A percentile compares a stretch with the other conserved stretches of the same genome.
phyloP scores from a whole-genome alignment of 2,113 vertebrate genomes.

The Gyps fulvus region DNA sequence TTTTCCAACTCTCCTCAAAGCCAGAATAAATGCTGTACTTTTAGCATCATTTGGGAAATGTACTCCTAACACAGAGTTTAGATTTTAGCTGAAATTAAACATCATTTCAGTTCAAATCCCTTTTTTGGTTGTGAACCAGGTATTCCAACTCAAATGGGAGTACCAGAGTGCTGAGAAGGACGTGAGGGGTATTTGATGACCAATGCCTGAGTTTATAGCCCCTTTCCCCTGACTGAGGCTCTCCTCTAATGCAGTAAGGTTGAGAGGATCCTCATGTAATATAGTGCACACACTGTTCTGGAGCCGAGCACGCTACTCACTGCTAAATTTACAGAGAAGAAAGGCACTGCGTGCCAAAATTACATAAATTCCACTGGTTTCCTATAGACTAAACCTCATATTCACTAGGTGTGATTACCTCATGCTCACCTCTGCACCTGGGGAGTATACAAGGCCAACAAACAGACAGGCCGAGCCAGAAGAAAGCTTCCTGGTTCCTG shows the following conservation, averaged over 20 bases:
- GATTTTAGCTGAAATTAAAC: background rate
- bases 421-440: conserved; percentile 68
- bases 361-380: conserved; percentile 51
- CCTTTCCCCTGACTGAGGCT: background rate
- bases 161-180: background rate
- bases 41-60: background rate
- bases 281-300: background rate
- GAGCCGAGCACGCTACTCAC: background rate
- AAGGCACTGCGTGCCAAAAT: conserved; percentile 39
- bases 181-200: background rate
- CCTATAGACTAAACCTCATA: conserved; percentile 55
- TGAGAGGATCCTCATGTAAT: background rate
- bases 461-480: background rate
- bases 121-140: background rate
- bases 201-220: background rate
- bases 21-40: background rate
- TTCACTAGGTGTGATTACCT: conserved; percentile 57
- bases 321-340: background rate
- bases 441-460: conserved; percentile 44
- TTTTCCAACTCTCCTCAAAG: background rate
- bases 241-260: background rate
- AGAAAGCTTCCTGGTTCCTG: background rate
- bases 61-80: background rate
- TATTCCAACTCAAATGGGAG: background rate
- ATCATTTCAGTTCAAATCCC: background rate